Conservation (phyloP, 2,888 invertebrate genomes). For the Euplexia lucipara region DNA sequence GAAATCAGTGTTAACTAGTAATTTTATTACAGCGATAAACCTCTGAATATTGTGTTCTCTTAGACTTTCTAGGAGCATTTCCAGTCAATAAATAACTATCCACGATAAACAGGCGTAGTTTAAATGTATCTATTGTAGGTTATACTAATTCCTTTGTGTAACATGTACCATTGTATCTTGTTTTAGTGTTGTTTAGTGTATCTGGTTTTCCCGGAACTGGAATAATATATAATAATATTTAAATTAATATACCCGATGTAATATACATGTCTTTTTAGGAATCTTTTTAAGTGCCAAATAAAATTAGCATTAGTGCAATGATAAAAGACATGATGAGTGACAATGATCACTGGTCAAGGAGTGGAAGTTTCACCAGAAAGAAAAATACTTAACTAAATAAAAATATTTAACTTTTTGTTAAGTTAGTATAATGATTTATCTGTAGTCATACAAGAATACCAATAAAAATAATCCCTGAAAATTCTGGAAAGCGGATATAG, state of each 20-base stretch:
- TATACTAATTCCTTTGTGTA: conserved; percentile 55
- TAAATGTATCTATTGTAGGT: conserved; percentile 54
- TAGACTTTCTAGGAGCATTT: conserved; percentile 50
- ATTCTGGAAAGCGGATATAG: not conserved
- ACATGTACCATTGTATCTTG: conserved; percentile 18
- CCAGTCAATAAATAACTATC: conserved; percentile 45
- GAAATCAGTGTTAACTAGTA: conserved; percentile 49
- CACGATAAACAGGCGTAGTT: conserved; percentile 44
- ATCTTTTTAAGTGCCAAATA: not conserved
- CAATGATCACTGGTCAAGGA: no score
- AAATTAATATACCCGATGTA: no score
- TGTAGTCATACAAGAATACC: not conserved
- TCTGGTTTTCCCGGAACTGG: conserved; percentile 32
- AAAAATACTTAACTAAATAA: no score
- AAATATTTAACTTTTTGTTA: no score
- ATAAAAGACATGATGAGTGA: no score
- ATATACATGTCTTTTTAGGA: not conserved
- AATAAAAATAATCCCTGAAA: not conserved
- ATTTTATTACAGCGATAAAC: conserved; percentile 49
- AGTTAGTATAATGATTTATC: no score
- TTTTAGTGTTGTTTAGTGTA: conserved; percentile 44
- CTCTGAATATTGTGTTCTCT: conserved; percentile 18
- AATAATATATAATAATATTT: conserved; percentile 2
- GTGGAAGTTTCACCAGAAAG: no score
- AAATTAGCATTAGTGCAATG: not conserved